Percentiles rank a stretch among this genome's conserved stretches.
Evolutionary conservation across 2,797 vertebrate genomes (phyloP).

Genomic region (Poeciliopsis gracilis): DNA sequence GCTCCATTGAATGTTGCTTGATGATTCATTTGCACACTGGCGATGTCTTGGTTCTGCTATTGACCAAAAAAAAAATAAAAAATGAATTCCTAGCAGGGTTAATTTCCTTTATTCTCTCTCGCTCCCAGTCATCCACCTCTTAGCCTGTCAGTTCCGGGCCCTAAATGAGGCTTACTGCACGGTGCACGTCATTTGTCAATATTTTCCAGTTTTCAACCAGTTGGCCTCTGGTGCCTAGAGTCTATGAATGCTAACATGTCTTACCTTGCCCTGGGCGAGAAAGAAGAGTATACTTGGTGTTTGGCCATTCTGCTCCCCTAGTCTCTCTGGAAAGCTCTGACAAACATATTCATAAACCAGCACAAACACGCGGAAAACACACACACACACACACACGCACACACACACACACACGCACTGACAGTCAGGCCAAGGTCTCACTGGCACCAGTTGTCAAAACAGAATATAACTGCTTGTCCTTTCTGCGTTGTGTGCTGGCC

Average conservation of each 20-base stretch:
- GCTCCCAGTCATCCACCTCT: conserved; percentile 24
- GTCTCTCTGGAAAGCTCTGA: conserved; percentile 64
- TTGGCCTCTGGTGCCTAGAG: conserved; percentile 70
- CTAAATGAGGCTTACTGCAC: conserved; percentile 53
- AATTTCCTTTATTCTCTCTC: conserved; percentile 33
- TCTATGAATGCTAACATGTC: conserved; percentile 72
- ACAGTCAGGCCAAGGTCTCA: conserved; percentile 63
- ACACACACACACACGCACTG: conserved; percentile 41
- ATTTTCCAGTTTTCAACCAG: conserved; percentile 61
- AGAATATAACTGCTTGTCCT: conserved; percentile 73
- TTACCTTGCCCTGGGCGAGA: conserved; percentile 79
- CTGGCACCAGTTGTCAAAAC: conserved; percentile 79
- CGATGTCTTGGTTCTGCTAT: not conserved
- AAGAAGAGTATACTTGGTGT: conserved; percentile 63
- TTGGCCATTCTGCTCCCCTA: conserved; percentile 66
- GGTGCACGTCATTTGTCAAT: conserved; percentile 63
- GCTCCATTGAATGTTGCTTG: conserved; percentile 31
- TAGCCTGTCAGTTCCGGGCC: conserved; percentile 48
- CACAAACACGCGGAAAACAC: conserved; percentile 32
- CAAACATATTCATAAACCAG: conserved; percentile 52
- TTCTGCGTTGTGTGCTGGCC: conserved; percentile 58
- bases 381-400: conserved; percentile 12
- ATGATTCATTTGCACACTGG: conserved; percentile 27
- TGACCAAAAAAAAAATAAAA: not conserved
- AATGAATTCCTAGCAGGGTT: conserved; percentile 2